Base-by-base conservation (phyloP, 2,797 vertebrate species). In the Lepus oiostolus region DNA sequence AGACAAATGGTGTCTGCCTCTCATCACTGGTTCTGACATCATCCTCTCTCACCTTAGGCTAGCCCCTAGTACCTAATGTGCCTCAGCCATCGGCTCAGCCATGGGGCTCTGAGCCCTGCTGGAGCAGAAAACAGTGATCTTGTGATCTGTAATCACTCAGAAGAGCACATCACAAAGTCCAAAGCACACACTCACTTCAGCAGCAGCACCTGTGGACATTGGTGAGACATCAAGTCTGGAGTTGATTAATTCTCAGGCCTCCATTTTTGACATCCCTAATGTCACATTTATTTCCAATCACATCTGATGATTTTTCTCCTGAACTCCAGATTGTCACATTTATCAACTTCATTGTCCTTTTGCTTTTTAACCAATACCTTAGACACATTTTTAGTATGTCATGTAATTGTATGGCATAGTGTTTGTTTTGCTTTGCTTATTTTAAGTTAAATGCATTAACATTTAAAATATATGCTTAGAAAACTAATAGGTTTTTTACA, bases 231-330 rank as follows among this genome's bases (percentile, higher is more conserved):
- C 75, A 90, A 58, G 9, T 70, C 12, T 75, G 83, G 16, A 68
- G 47, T 11, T 58, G 42, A 70, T 35, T 58, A 52, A 70, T 35
- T 60, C 82, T 58, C 54, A 70, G 32, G 38, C 26, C 88, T 70
- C 32, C 35, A 30, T 65, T 76, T 85, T 90, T 82, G 17, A 70
- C 4, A 3, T 47, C 4, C 4, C 32, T 26, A 89, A 65, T 32
- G 0, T 65, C 42, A 70, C 68, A 72, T 63, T 83, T 65, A 74
- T 89, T 38, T 92, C 72, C 22, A 88, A 19, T 62, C 86, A 95
- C 94, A 94, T 96, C 74, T 62, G 60, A 93, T 96, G 54, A 90
- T 94, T 91, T 95, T 95, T 94, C 91, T 96, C 79, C 95, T 97
- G 80, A 85, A 96, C 91, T 87, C 77, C 93, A 95, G 21, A 80